Base-by-base conservation (phyloP, 2,888 invertebrate genomes). In the Leptopilina myrica region DNA sequence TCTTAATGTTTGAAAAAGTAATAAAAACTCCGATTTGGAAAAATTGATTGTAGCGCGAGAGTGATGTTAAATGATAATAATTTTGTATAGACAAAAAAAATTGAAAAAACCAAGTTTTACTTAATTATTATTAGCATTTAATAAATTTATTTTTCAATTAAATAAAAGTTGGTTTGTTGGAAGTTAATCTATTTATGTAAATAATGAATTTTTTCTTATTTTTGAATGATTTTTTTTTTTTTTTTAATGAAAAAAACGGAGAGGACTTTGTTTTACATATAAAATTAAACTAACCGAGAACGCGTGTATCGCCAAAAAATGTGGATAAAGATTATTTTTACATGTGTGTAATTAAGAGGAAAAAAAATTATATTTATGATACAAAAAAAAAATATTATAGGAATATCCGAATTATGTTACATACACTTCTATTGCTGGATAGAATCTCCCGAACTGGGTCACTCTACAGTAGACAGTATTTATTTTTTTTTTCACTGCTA, bases 401-500 rank as follows among this genome's bases (percentile, higher is more conserved):
- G 87, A 90, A 91, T 90, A 91, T 89, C 91, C 91, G 91, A 90
- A 91, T 89, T 91, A 88, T 85, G 87, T 90, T 91, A 91, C 91
- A 91, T 91, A 91, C 91, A 91, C 91, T 88, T 89, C 89, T 89
- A 90, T 88, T 90, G 90, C 90, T 91, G 91, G 90, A 90, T 90
- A 91, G 89, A 89, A 91, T 91, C 90, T 91, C 90, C 88, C 89
- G 49, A 88, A 90, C 87, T 87, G 88, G 88, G 87, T 85, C 89
- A 89, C 89, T 87, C 88, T 89, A 91, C 89, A 87, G 90, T 88
- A 88, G 88, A 82, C 90, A 90, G 89, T 90, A 87, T 43, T 43
- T 89, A 87, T 87, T 49, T 43, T 43, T 89, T 87, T 87, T 49
- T 88, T 90, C 89, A 90, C 90, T 90, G 90, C 89, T 88, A 89